Conservation (phyloP, 1,140 invertebrate genomes). For the Lasioglossum albipes region DNA sequence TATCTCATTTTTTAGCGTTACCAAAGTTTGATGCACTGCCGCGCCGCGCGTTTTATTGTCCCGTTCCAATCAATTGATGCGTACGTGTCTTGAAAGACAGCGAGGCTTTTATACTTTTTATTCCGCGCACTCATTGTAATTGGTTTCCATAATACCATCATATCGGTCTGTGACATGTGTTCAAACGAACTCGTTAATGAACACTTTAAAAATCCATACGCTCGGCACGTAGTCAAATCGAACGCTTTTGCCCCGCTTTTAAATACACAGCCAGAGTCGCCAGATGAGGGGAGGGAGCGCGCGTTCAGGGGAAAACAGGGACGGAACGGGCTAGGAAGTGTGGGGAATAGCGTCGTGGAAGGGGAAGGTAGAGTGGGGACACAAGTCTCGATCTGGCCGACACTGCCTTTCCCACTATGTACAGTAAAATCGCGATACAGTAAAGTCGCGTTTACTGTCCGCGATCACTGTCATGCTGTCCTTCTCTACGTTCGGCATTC, state of each 20-base stretch:
- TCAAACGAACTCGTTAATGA: constrained; percentile 35
- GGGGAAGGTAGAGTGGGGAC: too few relatives aligned
- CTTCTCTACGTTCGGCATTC: too few relatives aligned
- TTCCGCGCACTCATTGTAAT: constrained; percentile 23
- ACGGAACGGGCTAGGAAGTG: too few relatives aligned
- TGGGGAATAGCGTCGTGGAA: too few relatives aligned
- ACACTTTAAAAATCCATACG: constrained; percentile 31
- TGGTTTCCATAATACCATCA: constrained; percentile 21
- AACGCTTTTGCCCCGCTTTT: background rate
- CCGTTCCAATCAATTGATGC: constrained; percentile 36
- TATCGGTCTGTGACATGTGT: constrained; percentile 23
- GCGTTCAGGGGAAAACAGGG: too few relatives aligned
- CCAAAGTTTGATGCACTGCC: constrained; percentile 56
- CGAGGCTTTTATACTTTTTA: constrained; percentile 20
- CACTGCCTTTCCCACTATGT: too few relatives aligned
- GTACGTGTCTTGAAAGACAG: constrained; percentile 51
- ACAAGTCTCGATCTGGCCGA: too few relatives aligned
- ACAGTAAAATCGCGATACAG: too few relatives aligned
- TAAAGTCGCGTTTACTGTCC: too few relatives aligned
- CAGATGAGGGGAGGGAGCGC: too few relatives aligned
- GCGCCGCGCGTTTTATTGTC: constrained; percentile 35
- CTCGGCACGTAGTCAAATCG: background rate
- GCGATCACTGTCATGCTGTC: too few relatives aligned
- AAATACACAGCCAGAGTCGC: background rate
- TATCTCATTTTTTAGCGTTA: constrained; percentile 54